phyloP scores from a whole-genome alignment of 1,140 invertebrate genomes.

The Tetramorium simillimum region DNA sequence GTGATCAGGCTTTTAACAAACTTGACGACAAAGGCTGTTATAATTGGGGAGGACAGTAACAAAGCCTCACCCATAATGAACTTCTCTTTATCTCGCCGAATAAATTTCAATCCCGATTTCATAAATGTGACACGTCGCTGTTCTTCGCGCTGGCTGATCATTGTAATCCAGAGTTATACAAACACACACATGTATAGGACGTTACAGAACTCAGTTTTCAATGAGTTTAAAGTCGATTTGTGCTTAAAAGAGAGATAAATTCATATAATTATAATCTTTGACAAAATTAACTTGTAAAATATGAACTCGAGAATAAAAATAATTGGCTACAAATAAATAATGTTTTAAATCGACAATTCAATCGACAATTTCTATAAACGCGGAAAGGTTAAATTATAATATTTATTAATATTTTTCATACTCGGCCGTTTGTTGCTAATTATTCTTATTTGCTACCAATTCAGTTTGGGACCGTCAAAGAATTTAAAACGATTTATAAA shows the following conservation, averaged over 20 bases:
- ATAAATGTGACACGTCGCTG: constrained; percentile 42
- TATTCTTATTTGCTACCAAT: neutral
- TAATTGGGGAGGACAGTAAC: constrained; percentile 58
- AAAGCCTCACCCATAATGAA: constrained; percentile 41
- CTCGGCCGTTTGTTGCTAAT: neutral
- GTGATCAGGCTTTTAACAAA: constrained; percentile 47
- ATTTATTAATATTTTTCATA: neutral
- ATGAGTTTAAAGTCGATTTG: neutral
- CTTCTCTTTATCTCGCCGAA: constrained; percentile 49
- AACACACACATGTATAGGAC: no score
- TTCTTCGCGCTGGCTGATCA: neutral
- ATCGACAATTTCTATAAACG: neutral
- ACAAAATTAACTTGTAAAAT: neutral
- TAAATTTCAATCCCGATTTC: constrained; percentile 47
- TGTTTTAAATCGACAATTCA: neutral
- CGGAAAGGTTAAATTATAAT: no score
- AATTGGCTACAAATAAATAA: neutral
- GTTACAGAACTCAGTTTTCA: neutral
- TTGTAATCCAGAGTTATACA: constrained; percentile 9
- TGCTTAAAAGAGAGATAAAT: neutral
- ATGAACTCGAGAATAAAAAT: neutral
- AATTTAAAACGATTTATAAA: constrained; percentile 17
- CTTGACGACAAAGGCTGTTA: constrained; percentile 50
- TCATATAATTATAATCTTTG: neutral
- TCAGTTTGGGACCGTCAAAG: neutral